Base-by-base conservation (phyloP, 2,113 vertebrate species). In the Leptosomus discolor region DNA sequence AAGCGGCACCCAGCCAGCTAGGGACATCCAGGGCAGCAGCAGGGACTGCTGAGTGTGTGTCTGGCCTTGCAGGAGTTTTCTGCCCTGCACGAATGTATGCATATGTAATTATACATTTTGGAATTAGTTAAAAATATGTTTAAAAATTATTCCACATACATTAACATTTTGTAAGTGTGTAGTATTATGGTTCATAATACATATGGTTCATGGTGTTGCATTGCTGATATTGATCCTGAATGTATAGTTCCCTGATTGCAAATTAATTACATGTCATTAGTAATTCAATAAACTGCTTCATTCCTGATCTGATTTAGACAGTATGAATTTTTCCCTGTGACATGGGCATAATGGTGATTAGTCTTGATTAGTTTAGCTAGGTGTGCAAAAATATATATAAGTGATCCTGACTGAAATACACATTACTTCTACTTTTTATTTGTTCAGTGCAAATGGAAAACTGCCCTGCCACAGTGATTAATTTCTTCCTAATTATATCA, bases 401-500 rank as follows among this genome's bases (percentile, higher is more conserved):
- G 67, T 85, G n/a, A 71, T 85, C 41, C 37, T 65, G 45, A 61
- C 65, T 73, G 74, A 92, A 95, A 85, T 85, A 41, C 12, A 53
- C 32, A 53, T 87, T 92, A 3, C 1, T 94, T 87, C 48, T 91
- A 57, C 14, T 71, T 92, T 94, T 78, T 57, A 74, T 93, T 81
- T 84, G n/a, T 54, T 80, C 43, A 94, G 36, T 32, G 21, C 20
- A 69, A 91, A 77, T 75, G n/a, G 45, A 73, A 85, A 85, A 36
- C 20, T 81, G 57, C 3, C 2, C 53, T 91, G 45, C n/a, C 64
- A 94, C 67, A 88, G 48, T 84, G 75, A 86, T 95, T 94, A 92
- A 95, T 96, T 96, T 94, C 61, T 90, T 82, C 57, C 34, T 91
- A 92, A 95, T 95, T 86, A 84, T 91, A 89, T 80, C 27, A 92